Base-by-base conservation (phyloP, 2,113 vertebrate genomes). In the Nycticebus coucang region DNA sequence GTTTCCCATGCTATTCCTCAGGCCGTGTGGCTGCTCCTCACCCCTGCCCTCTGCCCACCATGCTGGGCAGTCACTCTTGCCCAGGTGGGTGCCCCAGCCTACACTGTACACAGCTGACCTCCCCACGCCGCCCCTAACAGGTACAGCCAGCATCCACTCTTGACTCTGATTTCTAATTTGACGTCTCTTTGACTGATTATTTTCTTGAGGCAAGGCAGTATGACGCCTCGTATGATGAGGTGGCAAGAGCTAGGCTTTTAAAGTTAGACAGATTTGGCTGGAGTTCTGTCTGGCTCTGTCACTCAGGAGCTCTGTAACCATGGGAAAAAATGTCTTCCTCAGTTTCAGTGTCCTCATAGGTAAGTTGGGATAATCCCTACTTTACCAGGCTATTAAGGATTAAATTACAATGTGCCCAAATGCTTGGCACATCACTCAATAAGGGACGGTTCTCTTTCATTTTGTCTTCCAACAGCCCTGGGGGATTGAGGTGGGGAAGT, bases 201-300 rank as follows among this genome's bases (percentile, higher is more conserved):
- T 91, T 93, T 69, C 50, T 95, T 50, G 33, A 81, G 87, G 45
- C 1, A 2, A 82, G 24, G 60, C 83, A 45, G 6, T 28, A 26
- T 26, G 62, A 13, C 28, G 62, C 62, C 62, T 26, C 10, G 1
- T 28, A 13, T 28, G 87, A 66, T 57, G 26, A 69, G n/a, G 41
- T 80, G 94, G 89, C 35, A 33, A 77, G 89, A 81, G 18, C 21
- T 4, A 21, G 85, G 64, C 72, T 95, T 97, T 96, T 68, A 26
- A 81, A 75, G 72, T 89, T 55, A 66, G 64, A 77, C 55, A 72
- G 59, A 30, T 91, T 91, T 90, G 82, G 68, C 79, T 91, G 68
- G 53, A 60, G 45, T 78, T 64, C 41, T 26, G 3, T 64, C 41
- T 26, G 3, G 41, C 35, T 57, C 68, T 89, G 89, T 87, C 71